Evolutionary conservation across 2,888 invertebrate species (phyloP).

Genomic region (Polylopha cassiicola): DNA sequence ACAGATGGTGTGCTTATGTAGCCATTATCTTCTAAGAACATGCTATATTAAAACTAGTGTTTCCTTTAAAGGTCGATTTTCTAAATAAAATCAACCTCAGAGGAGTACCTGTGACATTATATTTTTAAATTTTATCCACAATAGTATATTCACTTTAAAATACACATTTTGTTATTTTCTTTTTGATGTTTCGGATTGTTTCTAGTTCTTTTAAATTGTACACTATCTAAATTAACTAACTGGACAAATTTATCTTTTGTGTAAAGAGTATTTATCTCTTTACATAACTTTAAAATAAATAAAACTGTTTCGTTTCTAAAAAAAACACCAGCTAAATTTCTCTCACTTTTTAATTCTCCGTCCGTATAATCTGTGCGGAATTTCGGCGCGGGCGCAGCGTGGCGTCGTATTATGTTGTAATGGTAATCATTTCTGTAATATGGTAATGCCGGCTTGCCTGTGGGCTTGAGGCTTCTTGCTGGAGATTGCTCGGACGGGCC

Average conservation of each 20-base stretch:
- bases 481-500: conserved; percentile 44
- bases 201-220: not conserved
- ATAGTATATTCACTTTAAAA: too few species aligned
- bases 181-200: not conserved
- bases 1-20: conserved; percentile 55
- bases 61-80: conserved; percentile 35
- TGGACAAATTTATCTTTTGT: too few species aligned
- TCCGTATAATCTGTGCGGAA: too few species aligned
- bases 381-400: conserved; percentile 21
- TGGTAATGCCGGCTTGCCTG: conserved; percentile 46
- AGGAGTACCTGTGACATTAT: conserved; percentile 34
- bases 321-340: conserved; percentile 3
- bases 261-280: too few species aligned
- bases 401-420: conserved; percentile 44
- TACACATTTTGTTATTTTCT: not conserved
- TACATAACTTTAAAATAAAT: too few species aligned
- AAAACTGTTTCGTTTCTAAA: not conserved
- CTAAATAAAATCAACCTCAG: conserved; percentile 36
- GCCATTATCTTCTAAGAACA: conserved; percentile 65
- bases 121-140: conserved; percentile 19
- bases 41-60: conserved; percentile 51
- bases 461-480: conserved; percentile 41
- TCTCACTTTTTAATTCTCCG: conserved; percentile 7
- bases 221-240: too few species aligned
- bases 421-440: conserved; percentile 58